phyloP scores from a whole-genome alignment of 2,113 vertebrate species.

The Natator depressus region DNA sequence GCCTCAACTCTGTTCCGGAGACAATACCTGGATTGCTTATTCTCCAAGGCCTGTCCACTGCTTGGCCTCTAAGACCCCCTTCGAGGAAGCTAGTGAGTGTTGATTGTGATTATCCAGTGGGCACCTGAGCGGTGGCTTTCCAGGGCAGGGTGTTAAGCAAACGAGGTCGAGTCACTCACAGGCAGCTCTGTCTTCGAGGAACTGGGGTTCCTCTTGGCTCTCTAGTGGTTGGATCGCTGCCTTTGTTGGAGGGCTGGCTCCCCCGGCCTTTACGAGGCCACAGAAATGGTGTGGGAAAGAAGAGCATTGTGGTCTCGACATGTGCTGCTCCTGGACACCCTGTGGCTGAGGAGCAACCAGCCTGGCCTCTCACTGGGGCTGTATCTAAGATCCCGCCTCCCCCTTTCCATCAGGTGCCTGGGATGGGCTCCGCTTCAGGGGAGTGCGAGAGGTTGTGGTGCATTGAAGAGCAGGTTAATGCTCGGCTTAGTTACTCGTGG shows the following conservation, averaged over 20 bases:
- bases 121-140: not conserved
- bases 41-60: not conserved
- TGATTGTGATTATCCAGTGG: not conserved
- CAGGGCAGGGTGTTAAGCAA: not conserved
- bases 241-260: not conserved
- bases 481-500: not conserved
- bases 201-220: not conserved
- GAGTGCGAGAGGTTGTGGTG: not conserved
- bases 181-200: not conserved
- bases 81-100: no score
- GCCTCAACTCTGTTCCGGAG: not conserved
- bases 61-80: not conserved
- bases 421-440: no score
- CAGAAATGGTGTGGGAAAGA: not conserved
- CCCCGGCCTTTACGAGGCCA: not conserved
- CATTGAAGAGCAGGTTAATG: not conserved
- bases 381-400: not conserved
- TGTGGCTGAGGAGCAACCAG: not conserved
- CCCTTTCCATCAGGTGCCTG: no score
- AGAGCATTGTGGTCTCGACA: not conserved
- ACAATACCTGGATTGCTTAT: not conserved
- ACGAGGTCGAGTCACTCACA: not conserved
- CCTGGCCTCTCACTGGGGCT: not conserved
- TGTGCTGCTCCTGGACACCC: not conserved
- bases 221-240: not conserved